Base-by-base conservation (phyloP, 2,888 invertebrate genomes). In the Monochamus alternatus region DNA sequence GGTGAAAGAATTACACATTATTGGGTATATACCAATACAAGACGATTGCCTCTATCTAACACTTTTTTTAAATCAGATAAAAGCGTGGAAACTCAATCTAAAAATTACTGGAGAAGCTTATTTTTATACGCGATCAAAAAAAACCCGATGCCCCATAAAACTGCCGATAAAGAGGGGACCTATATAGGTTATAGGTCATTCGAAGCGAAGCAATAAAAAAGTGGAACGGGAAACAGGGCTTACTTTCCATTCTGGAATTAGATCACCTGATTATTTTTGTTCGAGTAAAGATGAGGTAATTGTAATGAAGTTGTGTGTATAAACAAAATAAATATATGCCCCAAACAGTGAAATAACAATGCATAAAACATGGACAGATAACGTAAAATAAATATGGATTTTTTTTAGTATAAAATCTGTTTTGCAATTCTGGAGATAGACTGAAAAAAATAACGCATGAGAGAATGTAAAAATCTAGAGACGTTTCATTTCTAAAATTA, bases 181-280 rank as follows among this genome's bases (percentile, higher is more conserved):
- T 55, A 55, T 55, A 55, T 55, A 55, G 55, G 55, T 55, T 55
- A 55, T 55, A 55, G 55, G 55, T 55, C 55, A 55, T 55, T 55
- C 55, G 14, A 8, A 55, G 14, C 55, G 55, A 55, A 55, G 55
- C 14, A 55, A 22, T 55, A 55, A 55, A 55, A 55, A 55, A 55
- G 5, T 14, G 55, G 14, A 14, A 55, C 5, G 55, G 22, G 55
- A 55, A 5, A 14, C 38, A 4, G 22, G 0, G 55, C 55, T 4
- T 55, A n/a, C 55, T 55, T 55, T 55, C 22, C 0, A 9, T 55
- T 55, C 14, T 3, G 14, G 55, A 14, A 55, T 55, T 55, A 14
- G 55, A 55, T 14, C 55, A 7, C n/a, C 55, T 14, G 14, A 55
- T 55, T 55, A 55, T 55, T 55, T 14, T 55, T 47, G 12, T 55